Conservation (phyloP, 2,113 vertebrate species). For the Garra rufa region DNA sequence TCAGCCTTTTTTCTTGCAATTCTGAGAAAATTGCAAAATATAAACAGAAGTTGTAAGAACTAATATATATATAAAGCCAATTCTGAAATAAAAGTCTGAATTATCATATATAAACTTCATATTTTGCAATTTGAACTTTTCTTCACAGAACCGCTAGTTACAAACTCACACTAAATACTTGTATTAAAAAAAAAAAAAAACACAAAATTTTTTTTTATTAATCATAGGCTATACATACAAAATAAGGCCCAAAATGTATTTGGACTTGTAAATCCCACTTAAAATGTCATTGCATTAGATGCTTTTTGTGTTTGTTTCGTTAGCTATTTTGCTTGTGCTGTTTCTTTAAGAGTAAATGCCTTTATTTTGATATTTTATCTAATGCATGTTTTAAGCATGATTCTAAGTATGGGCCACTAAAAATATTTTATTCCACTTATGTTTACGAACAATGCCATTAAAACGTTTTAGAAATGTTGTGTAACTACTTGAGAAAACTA, state of each 20-base stretch:
- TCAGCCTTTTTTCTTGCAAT: too few relatives aligned
- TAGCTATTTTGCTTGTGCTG: background rate
- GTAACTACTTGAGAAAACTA: too few relatives aligned
- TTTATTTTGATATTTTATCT: background rate
- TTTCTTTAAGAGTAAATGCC: background rate
- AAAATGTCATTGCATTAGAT: background rate
- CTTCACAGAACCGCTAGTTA: too few relatives aligned
- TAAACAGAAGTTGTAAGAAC: too few relatives aligned
- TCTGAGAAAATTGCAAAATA: too few relatives aligned
- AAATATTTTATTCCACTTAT: constrained; percentile 1
- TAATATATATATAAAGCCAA: too few relatives aligned
- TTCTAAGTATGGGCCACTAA: background rate
- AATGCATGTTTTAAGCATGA: background rate
- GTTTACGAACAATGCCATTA: background rate
- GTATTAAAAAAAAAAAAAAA: too few relatives aligned
- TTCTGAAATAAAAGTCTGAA: too few relatives aligned
- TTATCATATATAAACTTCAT: too few relatives aligned
- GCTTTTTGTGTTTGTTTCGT: background rate
- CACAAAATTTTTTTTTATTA: too few relatives aligned
- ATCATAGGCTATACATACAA: background rate
- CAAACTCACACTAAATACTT: too few relatives aligned
- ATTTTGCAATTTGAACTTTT: too few relatives aligned
- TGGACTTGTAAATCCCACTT: background rate
- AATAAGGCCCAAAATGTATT: background rate
- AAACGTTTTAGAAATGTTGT: background rate